Evolutionary conservation across 64 coral and sea anemone species (phyloP).

Genomic region (Pocillopora damicornis): DNA sequence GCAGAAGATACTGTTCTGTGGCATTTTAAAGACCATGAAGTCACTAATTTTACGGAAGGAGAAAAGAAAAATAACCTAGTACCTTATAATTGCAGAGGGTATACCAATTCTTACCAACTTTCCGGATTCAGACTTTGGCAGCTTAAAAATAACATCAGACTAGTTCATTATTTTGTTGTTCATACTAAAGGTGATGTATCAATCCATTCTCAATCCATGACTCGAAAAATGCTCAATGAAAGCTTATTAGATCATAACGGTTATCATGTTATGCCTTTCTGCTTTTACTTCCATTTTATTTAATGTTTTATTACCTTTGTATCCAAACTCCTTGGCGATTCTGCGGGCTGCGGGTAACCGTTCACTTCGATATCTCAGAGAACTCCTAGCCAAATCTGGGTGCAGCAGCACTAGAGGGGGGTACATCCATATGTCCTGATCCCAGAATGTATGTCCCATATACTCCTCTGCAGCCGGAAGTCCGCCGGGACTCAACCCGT

Average conservation of each 20-base stretch:
- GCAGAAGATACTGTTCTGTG: no score
- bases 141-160: no score
- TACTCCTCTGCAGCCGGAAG: constrained; percentile 67
- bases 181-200: no score
- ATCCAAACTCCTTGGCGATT: constrained; percentile 62
- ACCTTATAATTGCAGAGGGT: no score
- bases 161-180: no score
- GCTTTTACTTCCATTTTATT: not conserved
- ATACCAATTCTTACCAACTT: no score
- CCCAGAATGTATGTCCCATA: constrained; percentile 82
- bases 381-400: constrained; percentile 51
- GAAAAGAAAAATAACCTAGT: no score
- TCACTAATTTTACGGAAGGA: no score
- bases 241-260: not conserved
- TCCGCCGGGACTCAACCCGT: constrained; percentile 68
- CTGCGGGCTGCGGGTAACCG: constrained; percentile 59
- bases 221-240: no score
- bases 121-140: no score
- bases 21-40: no score
- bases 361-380: constrained; percentile 50
- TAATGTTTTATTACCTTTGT: constrained; percentile 32
- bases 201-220: no score
- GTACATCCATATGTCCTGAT: constrained; percentile 83
- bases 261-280: not conserved
- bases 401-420: constrained; percentile 51